These are phyloP conservation scores for Nothoprocta pentlandii DNA, from an alignment of 2,113 vertebrate genomes.

Conservation along the genomic window DNA sequence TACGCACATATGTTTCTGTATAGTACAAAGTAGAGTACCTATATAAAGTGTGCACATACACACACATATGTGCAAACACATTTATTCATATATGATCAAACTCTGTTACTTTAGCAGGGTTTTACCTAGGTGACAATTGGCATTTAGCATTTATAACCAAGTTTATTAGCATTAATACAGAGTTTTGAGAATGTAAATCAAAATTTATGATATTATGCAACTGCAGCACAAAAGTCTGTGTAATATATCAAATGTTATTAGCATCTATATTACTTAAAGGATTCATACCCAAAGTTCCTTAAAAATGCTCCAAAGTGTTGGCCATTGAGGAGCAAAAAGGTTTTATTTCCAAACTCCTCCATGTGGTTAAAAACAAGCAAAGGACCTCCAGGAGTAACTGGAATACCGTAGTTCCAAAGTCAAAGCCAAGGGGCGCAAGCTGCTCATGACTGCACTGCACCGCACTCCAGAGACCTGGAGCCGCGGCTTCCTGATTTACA, in stretches of 20 bases:
- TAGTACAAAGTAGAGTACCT: slow-evolving; percentile 39
- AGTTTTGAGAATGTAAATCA: slow-evolving; percentile 12
- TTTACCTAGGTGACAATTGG: background rate
- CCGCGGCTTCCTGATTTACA: background rate
- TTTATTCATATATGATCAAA: slow-evolving; percentile 31
- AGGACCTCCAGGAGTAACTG: background rate
- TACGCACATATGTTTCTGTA: background rate
- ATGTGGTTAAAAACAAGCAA: background rate
- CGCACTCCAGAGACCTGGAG: background rate
- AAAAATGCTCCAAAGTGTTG: slow-evolving; percentile 22
- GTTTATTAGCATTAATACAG: background rate
- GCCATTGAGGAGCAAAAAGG: background rate
- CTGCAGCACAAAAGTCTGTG: background rate
- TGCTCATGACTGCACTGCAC: background rate
- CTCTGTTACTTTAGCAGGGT: background rate
- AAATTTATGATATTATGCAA: slow-evolving; percentile 23
- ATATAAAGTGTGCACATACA: slow-evolving; percentile 25
- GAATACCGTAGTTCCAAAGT: background rate
- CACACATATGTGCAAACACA: slow-evolving; percentile 46
- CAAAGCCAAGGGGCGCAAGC: background rate
- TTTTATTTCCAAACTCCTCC: background rate
- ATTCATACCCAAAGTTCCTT: slow-evolving; percentile 12
- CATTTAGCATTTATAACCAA: slow-evolving; percentile 18
- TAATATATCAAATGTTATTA: slow-evolving; percentile 10
- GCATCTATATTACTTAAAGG: slow-evolving; percentile 39